These are phyloP conservation scores for Nasonia vitripennis DNA, from an alignment of 1,140 invertebrate species.

Conservation along the genomic window DNA sequence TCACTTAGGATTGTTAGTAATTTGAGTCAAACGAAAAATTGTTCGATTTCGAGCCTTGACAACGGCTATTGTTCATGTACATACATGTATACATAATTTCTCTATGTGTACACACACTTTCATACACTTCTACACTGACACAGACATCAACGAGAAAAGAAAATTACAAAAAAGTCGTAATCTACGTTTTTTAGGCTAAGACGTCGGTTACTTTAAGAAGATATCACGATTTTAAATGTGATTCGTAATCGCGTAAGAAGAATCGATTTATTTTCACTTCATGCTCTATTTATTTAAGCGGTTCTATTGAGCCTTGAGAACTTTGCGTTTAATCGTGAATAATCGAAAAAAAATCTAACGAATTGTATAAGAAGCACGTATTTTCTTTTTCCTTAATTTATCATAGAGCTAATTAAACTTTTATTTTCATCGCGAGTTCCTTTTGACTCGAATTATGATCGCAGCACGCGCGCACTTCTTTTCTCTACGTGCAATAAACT, in stretches of 20 bases:
- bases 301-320: constrained; percentile 9
- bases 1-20: not conserved
- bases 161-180: constrained; percentile 27
- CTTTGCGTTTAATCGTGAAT: not conserved
- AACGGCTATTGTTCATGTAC: constrained; percentile 48
- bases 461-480: not conserved
- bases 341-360: constrained; percentile 16
- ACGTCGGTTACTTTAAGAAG: constrained; percentile 8
- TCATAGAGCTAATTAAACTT: not conserved
- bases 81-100: constrained; percentile 52
- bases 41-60: constrained; percentile 40
- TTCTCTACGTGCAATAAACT: constrained; percentile 30
- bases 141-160: constrained; percentile 20
- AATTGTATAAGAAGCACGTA: constrained; percentile 10
- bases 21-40: constrained; percentile 23
- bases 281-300: constrained; percentile 20
- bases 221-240: constrained; percentile 21
- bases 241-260: not conserved
- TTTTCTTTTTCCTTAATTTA: constrained; percentile 16
- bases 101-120: constrained; percentile 44
- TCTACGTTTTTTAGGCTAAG: constrained; percentile 38
- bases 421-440: constrained; percentile 6
- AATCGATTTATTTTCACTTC: constrained; percentile 6
- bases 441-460: constrained; percentile 14
- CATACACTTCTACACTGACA: constrained; percentile 32